Base-by-base conservation (phyloP, 2,888 invertebrate species). In the Cepaea hortensis region DNA sequence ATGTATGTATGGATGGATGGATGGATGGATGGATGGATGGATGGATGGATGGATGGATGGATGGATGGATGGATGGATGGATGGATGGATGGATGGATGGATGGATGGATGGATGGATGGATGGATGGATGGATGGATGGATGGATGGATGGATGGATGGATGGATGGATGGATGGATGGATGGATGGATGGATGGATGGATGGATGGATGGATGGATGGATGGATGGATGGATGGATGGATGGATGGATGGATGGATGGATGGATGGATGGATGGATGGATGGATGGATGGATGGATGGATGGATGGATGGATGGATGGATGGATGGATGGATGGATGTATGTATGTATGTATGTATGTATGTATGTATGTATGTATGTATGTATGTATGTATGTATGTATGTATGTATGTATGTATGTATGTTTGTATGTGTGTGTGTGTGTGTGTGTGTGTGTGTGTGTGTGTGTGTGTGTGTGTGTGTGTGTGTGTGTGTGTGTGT, bases 281-380 rank as follows among this genome's bases (percentile, higher is more conserved):
- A 68, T 68, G 68, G 68, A 68, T 68, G 68, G 68, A 68, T 68
- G 68, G 68, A 68, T 68, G 68, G 68, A 68, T 68, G 68, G 68
- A 68, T 68, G 68, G 68, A 68, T 68, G 68, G 68, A 68, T 68
- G 68, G 68, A 68, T 68, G 68, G 68, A 68, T 68, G 68, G 68
- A 68, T 68, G 68, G 68, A 68, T 68, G 68, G 68, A 68, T 68
- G 68, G 68, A 68, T 68, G 68, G 68, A 68, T 68, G 68, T 5
- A 68, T 15, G 68, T 5, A 68, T 15, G 68, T 5, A n/a, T 15
- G 13, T 5, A n/a, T 15, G 15, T 5, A n/a, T 20, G 62, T 62
- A n/a, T n/a, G n/a, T n/a, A n/a, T 15, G 15, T 5, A 68, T 15
- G 15, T 5, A 68, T 15, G 15, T 5, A 68, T 15, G 15, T 5